Base-by-base conservation (phyloP, 2,888 invertebrate species). In the Orthosia gracilis region DNA sequence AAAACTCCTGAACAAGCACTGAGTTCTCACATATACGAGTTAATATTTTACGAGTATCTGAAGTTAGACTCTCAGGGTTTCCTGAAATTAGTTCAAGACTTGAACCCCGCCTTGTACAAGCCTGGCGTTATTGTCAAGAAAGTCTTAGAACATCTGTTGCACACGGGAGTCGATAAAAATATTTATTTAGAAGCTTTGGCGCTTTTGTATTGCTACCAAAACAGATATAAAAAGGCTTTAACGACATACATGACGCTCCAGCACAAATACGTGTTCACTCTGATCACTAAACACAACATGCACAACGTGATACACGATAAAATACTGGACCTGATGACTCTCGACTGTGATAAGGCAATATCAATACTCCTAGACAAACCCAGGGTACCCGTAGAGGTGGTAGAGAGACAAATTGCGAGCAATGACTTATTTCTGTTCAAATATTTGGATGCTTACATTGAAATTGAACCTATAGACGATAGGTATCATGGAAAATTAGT, bases 21-120 rank as follows among this genome's bases (percentile, higher is more conserved):
- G 66, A 98, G 98, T 91, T 97, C 98, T 0, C 97, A 98, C 69
- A 98, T 99, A 81, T 99, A 99, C 92, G 99, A 99, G 95, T 98
- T 99, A 97, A 98, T 99, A 78, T 97, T 99, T 45, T 98, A 98
- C 90, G 99, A 99, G 93, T 99, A 98, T 93, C 96, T 99, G 1
- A 98, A 98, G 92, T 97, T 98, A 68, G 98, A 99, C 92, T 97
- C 98, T 9, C 91, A 97, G 89, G 98, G 98, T 12, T 99, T 99
- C 93, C 94, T 98, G 4, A 97, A 98, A 89, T 94, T 99, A 78
- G 97, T 99, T 0, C 98, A 98, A 91, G 98, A 98, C 89, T 99
- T 99, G 99, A 97, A 98, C 69, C 98, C 98, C 0, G 96, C 97
- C 21, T 94, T 99, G 49, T 99, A 99, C 92, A 98, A 98, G 88